Evolutionary conservation across 1,140 invertebrate genomes (phyloP), one percentile per base, ranked within the genome.

Genomic region (Hetaerina americana): DNA sequence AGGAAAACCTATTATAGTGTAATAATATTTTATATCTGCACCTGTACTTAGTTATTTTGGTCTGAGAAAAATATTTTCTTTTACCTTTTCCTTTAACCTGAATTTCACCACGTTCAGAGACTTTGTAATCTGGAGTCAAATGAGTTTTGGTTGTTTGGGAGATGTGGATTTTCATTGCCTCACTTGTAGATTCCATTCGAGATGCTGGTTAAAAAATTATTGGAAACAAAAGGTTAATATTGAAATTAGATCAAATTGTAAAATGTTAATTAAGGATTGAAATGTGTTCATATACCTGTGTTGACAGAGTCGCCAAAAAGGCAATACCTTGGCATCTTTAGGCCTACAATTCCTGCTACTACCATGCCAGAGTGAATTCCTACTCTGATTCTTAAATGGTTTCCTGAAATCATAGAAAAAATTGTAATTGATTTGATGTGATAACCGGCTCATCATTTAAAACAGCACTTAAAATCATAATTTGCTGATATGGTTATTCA

Each of bases 261-360:
- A 27, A 68, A 70, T 26, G 28, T n/a, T 5, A 27, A 28, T 12
- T 5, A 8, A 24, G 6, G 66, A 66, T 10, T 8, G 24, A 69
- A 69, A 10, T 22, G 25, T 57, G 6, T 10, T 18, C 8, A 71
- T 72, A 71, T 72, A 78, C 79, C 77, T 5, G 92, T 96, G 78
- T 96, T 96, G 0, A 96, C 94, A 0, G 92, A 92, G 77, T 97
- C 94, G 0, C 95, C 95, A 78, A 97, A 97, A 0, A 97, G 82
- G 77, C 93, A 95, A 81, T 95, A 96, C n/a, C 92, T 83, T 0
- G 94, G 95, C 95, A 97, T 97, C 83, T 96, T 97, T 0, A 96
- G 79, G 0, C 95, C 95, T 0, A 98, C 95, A 26, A 97, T 96
- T 18, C 95, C 95, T 0, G 95, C 95, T 0, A 96, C 94, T 0